Evolutionary conservation across 2,888 invertebrate genomes (phyloP).

Genomic region (Paralinhomoeus sp.): DNA sequence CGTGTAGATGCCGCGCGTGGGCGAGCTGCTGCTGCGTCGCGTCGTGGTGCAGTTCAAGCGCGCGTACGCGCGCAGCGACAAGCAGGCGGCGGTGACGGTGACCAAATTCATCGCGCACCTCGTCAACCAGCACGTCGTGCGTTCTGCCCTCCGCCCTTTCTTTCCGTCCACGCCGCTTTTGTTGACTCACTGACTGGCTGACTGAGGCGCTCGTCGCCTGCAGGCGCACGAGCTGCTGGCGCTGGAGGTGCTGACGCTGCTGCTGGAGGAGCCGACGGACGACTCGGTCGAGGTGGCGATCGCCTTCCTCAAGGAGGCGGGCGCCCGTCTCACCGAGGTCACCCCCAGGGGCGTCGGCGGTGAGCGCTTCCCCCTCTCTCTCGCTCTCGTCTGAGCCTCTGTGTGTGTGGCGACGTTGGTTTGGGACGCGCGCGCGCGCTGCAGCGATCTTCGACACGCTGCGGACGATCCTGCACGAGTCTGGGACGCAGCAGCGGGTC

Average conservation of each 20-base stretch:
- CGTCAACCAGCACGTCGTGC: constrained; percentile 78
- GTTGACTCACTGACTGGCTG: too few relatives aligned
- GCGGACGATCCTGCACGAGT: constrained; percentile 57
- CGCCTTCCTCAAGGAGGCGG: constrained; percentile 83
- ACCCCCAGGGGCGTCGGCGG: constrained; percentile 26
- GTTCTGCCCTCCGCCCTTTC: too few relatives aligned
- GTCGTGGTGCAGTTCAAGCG: constrained; percentile 78
- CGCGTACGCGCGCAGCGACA: constrained; percentile 76
- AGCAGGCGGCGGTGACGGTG: constrained; percentile 63
- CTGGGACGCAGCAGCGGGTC: constrained; percentile 66
- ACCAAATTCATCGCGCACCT: constrained; percentile 84
- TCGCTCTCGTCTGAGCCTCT: too few relatives aligned
- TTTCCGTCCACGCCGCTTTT: too few relatives aligned
- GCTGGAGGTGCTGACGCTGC: constrained; percentile 67
- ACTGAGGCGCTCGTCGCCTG: too few relatives aligned
- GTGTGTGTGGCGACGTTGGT: background rate
- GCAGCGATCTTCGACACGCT: constrained; percentile 79
- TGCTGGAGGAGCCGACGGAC: constrained; percentile 82
- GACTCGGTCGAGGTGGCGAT: constrained; percentile 93
- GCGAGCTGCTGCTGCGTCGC: constrained; percentile 66
- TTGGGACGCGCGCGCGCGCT: constrained; percentile 1
- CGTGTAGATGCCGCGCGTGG: constrained; percentile 93
- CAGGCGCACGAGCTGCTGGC: constrained; percentile 79
- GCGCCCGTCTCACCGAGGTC: constrained; percentile 71
- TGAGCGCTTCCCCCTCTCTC: too few relatives aligned